These are phyloP conservation scores for Eulacestoma nigropectus DNA, from an alignment of 2,113 vertebrate genomes.

Conservation along the genomic window DNA sequence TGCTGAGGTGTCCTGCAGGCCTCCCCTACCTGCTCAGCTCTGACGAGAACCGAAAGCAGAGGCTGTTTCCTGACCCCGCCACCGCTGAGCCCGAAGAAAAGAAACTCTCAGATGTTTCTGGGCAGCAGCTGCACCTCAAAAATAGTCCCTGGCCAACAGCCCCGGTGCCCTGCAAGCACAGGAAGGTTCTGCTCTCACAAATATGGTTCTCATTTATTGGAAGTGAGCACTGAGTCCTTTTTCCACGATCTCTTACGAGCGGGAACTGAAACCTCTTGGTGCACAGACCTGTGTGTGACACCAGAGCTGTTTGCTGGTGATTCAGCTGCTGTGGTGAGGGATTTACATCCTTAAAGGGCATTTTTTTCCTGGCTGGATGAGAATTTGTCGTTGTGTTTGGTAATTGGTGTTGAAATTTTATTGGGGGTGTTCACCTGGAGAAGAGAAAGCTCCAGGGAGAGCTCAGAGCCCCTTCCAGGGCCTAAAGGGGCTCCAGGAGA, in stretches of 20 bases:
- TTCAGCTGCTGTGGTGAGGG: neutral
- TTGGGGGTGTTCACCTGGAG: neutral
- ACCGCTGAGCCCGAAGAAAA: neutral
- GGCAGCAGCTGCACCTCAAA: constrained; percentile 45
- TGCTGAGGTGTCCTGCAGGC: neutral
- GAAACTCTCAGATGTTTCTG: constrained; percentile 58
- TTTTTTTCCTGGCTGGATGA: neutral
- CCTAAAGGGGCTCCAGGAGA: neutral
- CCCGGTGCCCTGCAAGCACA: neutral
- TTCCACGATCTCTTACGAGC: neutral
- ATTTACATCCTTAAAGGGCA: neutral
- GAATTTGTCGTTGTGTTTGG: neutral
- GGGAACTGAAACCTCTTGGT: neutral
- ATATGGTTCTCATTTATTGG: neutral
- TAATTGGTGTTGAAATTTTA: neutral
- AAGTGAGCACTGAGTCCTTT: neutral
- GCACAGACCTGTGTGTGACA: neutral
- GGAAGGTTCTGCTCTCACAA: neutral
- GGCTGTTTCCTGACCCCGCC: neutral
- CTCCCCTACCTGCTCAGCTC: neutral
- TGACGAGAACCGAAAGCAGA: constrained; percentile 23
- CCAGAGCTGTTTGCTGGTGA: neutral
- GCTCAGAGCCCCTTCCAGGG: neutral
- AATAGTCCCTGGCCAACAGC: constrained; percentile 2
- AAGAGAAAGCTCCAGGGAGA: neutral